Evolutionary conservation across 2,888 invertebrate genomes (phyloP).

Genomic region (Tachina grossa): DNA sequence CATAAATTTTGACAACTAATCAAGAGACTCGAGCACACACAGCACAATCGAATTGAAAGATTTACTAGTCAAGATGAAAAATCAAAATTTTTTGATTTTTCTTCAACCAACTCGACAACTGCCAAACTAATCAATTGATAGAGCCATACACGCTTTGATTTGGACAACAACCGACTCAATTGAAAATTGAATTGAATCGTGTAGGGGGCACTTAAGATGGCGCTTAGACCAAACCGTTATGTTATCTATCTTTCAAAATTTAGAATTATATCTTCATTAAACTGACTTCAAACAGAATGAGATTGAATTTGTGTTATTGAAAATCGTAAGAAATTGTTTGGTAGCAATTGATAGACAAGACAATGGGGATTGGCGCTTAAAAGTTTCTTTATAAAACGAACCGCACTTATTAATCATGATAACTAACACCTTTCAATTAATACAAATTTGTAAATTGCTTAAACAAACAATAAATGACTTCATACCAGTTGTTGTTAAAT

Average conservation of each 20-base stretch:
- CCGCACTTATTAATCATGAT: slow-evolving; percentile 60
- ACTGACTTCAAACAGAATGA: slow-evolving; percentile 6
- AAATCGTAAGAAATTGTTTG: slow-evolving; percentile 56
- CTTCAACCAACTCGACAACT: no score
- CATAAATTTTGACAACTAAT: no score
- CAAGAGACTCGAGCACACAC: no score
- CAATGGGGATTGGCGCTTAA: slow-evolving; percentile 56
- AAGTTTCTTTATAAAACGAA: slow-evolving; percentile 20
- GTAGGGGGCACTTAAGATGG: no score
- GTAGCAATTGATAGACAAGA: slow-evolving; percentile 24
- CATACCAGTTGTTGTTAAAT: slow-evolving; percentile 48
- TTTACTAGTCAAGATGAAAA: no score
- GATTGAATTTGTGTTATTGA: neutral
- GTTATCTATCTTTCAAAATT: slow-evolving; percentile 26
- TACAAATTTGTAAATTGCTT: slow-evolving; percentile 63
- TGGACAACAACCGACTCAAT: no score
- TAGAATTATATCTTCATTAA: slow-evolving; percentile 16
- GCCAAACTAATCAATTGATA: no score
- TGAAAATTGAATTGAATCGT: no score
- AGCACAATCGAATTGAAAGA: no score
- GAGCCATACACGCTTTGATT: no score
- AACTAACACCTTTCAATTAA: slow-evolving; percentile 68
- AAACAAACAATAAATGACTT: slow-evolving; percentile 60
- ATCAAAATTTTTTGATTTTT: no score
- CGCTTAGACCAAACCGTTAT: no score